These are phyloP conservation scores for Odontamblyopus lacepedii DNA, from an alignment of 2,797 vertebrate genomes.

Conservation along the genomic window DNA sequence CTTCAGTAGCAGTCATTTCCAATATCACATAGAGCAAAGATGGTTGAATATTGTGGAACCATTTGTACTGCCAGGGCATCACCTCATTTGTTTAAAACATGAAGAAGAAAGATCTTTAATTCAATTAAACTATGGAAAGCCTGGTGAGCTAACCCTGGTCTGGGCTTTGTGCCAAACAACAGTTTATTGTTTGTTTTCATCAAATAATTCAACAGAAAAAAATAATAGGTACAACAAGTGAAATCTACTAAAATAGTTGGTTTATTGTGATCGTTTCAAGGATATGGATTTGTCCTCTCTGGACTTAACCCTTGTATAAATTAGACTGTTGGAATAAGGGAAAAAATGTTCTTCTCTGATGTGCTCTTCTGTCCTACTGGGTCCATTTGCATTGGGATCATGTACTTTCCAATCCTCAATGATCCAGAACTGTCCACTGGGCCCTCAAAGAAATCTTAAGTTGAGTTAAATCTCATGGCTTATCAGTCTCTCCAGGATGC, in stretches of 20 bases:
- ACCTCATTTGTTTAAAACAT: constrained; percentile 66
- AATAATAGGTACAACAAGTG: constrained; percentile 46
- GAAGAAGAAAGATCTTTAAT: constrained; percentile 52
- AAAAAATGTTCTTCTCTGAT: constrained; percentile 28
- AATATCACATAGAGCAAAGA: constrained; percentile 55
- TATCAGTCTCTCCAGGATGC: constrained; percentile 61
- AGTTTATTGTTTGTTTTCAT: constrained; percentile 59
- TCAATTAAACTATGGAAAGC: constrained; percentile 55
- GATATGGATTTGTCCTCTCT: constrained; percentile 12
- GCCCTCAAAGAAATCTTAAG: constrained; percentile 59
- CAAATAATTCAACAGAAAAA: constrained; percentile 35
- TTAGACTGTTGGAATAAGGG: not conserved
- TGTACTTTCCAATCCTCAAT: constrained; percentile 60
- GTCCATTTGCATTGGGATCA: constrained; percentile 54
- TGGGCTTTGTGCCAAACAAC: constrained; percentile 49
- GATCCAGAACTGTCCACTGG: constrained; percentile 69
- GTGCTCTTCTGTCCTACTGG: constrained; percentile 44
- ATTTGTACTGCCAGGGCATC: constrained; percentile 56
- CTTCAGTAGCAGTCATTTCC: constrained; percentile 51
- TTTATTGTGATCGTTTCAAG: constrained; percentile 29
- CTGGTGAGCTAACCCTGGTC: constrained; percentile 35
- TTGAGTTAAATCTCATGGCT: constrained; percentile 56
- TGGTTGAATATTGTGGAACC: constrained; percentile 44
- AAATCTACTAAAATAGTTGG: constrained; percentile 57
- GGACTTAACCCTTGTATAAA: constrained; percentile 9